phyloP scores from a whole-genome alignment of 2,797 vertebrate species.

The Rhynchonycteris naso region DNA sequence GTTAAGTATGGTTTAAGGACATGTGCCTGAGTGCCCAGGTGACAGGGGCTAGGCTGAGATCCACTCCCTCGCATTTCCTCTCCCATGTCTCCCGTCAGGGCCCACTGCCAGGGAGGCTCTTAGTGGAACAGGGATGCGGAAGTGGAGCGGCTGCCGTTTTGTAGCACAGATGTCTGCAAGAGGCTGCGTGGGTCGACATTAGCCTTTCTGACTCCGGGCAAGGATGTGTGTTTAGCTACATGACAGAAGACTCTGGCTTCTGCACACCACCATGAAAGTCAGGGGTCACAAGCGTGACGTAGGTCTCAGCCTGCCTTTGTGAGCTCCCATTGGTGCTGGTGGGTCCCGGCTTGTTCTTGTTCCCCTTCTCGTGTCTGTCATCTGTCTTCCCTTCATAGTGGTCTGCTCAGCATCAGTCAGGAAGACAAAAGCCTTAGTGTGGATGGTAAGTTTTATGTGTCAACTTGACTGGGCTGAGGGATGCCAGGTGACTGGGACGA shows the following conservation, averaged over 20 bases:
- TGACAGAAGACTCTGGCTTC: not conserved
- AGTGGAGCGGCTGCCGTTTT: not conserved
- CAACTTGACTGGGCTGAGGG: not conserved
- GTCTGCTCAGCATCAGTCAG: not conserved
- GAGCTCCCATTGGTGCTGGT: not conserved
- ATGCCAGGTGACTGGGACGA: not conserved
- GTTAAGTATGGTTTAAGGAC: not conserved
- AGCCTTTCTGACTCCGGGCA: not conserved
- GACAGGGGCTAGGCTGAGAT: not conserved
- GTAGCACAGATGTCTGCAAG: not conserved
- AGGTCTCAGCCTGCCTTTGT: not conserved
- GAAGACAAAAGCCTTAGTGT: not conserved
- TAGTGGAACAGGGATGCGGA: not conserved
- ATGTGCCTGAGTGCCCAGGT: not conserved
- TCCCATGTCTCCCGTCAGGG: not conserved
- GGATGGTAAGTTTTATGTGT: not conserved
- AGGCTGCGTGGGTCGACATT: not conserved
- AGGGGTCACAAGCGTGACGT: not conserved
- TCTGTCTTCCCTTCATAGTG: not conserved
- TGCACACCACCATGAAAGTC: not conserved
- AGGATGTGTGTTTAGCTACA: not conserved
- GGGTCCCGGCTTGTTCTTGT: not conserved
- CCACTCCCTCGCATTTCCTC: not conserved
- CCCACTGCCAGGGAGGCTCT: not conserved
- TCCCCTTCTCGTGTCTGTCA: fast-evolving